These are phyloP conservation scores for Pararge aegeria DNA, from an alignment of 1,140 invertebrate genomes.

Conservation along the genomic window DNA sequence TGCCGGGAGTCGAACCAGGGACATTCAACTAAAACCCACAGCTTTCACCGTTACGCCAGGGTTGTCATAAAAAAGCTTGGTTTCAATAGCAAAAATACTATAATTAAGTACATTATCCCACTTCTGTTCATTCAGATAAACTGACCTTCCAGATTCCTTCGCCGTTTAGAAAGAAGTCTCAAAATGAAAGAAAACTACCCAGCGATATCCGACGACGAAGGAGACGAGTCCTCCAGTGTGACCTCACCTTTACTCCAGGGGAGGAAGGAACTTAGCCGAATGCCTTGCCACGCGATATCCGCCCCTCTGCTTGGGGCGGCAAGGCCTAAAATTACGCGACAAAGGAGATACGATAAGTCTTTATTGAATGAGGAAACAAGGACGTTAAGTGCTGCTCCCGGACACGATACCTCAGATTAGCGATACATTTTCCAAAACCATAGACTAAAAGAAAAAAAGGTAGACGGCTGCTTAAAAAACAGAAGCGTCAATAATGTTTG, in stretches of 20 bases:
- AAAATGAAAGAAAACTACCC: conserved; percentile 80
- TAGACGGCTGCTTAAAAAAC: not conserved
- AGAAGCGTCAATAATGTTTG: no score
- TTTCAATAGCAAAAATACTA: no score
- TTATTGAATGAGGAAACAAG: conserved; percentile 64
- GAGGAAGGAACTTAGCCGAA: conserved; percentile 73
- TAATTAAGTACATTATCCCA: not conserved
- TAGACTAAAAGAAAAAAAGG: not conserved
- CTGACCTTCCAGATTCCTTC: conserved; percentile 57
- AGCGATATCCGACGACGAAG: conserved; percentile 81
- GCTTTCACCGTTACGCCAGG: not conserved
- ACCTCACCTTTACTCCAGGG: conserved; percentile 80
- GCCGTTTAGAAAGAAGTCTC: conserved; percentile 82
- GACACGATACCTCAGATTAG: conserved; percentile 63
- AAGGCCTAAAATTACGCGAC: conserved; percentile 66
- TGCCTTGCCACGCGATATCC: conserved; percentile 65
- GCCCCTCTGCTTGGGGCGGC: conserved; percentile 53
- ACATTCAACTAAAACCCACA: not conserved
- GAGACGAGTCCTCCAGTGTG: conserved; percentile 79
- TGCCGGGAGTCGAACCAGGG: no score
- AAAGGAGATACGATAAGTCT: conserved; percentile 64
- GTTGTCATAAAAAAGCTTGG: not conserved
- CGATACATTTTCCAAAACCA: not conserved
- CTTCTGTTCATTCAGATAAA: conserved; percentile 16
- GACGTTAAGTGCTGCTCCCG: conserved; percentile 57